Evolutionary conservation across 1,140 invertebrate species (phyloP), one percentile per base, ranked within the genome.

Genomic region (Ruditapes philippinarum): DNA sequence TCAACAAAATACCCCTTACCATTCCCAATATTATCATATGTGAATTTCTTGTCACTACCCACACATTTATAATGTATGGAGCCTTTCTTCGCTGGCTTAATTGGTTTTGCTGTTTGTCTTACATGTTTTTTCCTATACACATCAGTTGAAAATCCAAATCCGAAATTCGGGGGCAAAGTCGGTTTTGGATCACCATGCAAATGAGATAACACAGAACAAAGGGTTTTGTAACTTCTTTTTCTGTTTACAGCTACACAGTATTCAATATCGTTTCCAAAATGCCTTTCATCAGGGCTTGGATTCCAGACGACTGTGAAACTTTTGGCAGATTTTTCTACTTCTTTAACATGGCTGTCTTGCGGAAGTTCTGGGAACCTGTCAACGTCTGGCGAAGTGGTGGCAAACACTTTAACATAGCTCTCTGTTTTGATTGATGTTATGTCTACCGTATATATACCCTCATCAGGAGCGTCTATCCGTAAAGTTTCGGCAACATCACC

Each of bases 1-100:
- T 96, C 95, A 11, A 95, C 89, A 81, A 88, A 95, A 89, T 96
- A 96, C 4, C 88, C 92, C n/a, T 90, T 91, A 14, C 92, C 93
- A 5, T 85, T 57, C 12, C 91, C 80, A 0, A 92, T 88, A 33
- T 92, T 92, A 33, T 68, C 86, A 70, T 93, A 95, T 5, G 93
- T 94, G 57, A 92, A 93, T 88, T 91, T 91, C 14, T 89, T 95
- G 70, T 94, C 93, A 7, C 81, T 65, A 28, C 93, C 94, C 19
- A 95, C 93, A 81, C 95, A 96, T n/a, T 91, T 78, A 49, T 89
- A 89, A 87, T 92, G 90, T 40, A 94, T 85, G 36, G 79, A 82
- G 19, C 87, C 87, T 40, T 91, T 74, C 33, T 86, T 90, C 17
- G 38, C 78, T 14, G 88, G 51, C 81, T 91, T 92, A 0, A 91